phyloP scores from a whole-genome alignment of 2,113 vertebrate species.

The Paramormyrops kingsleyae region DNA sequence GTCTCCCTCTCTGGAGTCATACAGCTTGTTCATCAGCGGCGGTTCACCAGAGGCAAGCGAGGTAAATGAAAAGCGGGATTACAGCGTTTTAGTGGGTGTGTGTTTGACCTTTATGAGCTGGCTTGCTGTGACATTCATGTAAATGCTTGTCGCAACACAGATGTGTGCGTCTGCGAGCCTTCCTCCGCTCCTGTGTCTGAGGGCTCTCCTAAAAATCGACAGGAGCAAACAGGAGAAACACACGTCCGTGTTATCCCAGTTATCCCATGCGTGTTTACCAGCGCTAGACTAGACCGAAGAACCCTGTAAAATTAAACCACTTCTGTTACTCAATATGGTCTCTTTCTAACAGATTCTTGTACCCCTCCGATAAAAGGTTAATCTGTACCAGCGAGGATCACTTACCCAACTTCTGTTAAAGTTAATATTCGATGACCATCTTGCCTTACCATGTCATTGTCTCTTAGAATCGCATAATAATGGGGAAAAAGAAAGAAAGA shows the following conservation, averaged over 20 bases:
- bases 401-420: neutral
- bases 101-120: neutral
- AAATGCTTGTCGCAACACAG: neutral
- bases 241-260: neutral
- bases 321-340: neutral
- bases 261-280: neutral
- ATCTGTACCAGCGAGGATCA: neutral
- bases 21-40: conserved; percentile 36
- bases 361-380: neutral
- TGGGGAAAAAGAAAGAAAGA: neutral
- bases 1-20: conserved; percentile 35
- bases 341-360: neutral
- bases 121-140: neutral
- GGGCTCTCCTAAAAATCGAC: neutral
- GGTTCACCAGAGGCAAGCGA: conserved; percentile 39
- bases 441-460: neutral
- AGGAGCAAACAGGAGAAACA: neutral
- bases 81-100: neutral
- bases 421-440: neutral
- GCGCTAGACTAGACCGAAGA: neutral
- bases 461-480: neutral
- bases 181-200: neutral
- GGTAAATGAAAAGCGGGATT: conserved; percentile 39
- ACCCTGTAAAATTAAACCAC: neutral
- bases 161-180: neutral